Conservation (phyloP, 2,113 vertebrate species). For the Colinus virginianus region DNA sequence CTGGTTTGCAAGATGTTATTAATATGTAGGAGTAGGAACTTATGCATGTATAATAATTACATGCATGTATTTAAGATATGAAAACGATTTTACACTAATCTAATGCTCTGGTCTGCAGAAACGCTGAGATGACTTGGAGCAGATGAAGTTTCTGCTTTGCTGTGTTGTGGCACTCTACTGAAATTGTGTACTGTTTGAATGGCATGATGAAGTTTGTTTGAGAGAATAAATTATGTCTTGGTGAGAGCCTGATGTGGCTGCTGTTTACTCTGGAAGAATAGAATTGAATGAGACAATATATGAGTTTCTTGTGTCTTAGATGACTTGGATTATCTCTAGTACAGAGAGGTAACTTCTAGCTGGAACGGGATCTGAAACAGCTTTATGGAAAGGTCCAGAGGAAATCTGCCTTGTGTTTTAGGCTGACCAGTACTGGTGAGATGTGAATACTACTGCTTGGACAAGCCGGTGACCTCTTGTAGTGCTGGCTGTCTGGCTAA, state of each 20-base stretch:
- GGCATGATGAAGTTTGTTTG: not conserved
- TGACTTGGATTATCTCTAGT: not conserved
- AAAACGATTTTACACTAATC: too few species aligned
- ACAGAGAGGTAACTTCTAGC: not conserved
- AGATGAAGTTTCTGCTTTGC: not conserved
- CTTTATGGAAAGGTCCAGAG: not conserved
- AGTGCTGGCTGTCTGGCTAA: not conserved
- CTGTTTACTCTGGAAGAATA: not conserved
- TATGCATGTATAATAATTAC: not conserved
- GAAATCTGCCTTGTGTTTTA: not conserved
- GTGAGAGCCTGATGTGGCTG: not conserved
- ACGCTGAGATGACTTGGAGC: not conserved
- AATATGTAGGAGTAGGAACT: not conserved
- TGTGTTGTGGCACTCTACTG: not conserved
- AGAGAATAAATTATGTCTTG: not conserved
- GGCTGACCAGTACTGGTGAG: not conserved
- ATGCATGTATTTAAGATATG: not conserved
- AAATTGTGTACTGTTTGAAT: not conserved
- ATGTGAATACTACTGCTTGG: not conserved
- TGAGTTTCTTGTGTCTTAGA: not conserved
- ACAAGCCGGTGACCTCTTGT: not conserved
- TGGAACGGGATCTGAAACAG: not conserved
- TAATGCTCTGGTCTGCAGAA: not conserved
- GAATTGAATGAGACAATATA: not conserved
- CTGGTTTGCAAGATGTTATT: not conserved